Base-by-base conservation (phyloP, 2,888 invertebrate species). In the Xestia sexstrigata region DNA sequence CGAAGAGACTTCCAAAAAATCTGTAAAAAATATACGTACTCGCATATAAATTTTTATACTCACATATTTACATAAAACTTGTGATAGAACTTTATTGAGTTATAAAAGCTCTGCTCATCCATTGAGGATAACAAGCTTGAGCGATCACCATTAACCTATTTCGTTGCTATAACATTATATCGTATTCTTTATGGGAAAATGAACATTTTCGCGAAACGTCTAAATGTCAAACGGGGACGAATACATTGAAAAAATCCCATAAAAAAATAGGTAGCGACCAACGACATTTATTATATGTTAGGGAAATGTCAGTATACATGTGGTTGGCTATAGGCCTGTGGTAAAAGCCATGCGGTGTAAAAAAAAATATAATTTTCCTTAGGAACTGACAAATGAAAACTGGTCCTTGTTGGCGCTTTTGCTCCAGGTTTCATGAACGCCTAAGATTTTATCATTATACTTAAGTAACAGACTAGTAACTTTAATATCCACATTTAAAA, bases 261-360 rank as follows among this genome's bases (percentile, higher is more conserved):
- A 88, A 87, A 87, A 58, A 86, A 78, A 79, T 73, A 20, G 84
- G 81, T 75, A 72, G 68, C 79, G 73, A 83, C 84, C 74, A 79
- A 82, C 77, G 88, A 85, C 87, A 83, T 88, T 87, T 88, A 72
- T 84, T 88, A 77, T 87, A 84, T 84, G 82, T 84, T 88, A 84
- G 73, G 69, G 11, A 87, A 88, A 88, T 88, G 88, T 84, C 88
- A 88, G 47, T 76, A 62, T 62, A 68, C 58, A 70, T 70, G 55
- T 58, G 35, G 35, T n/a, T 39, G 23, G 9, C 20, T 76, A 69
- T 76, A 58, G 49, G 70, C 17, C 26, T 49, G 30, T 15, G 0
- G 20, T 30, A 70, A 80, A 74, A 66, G n/a, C 13, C 17, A 35
- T 68, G 72, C 9, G 5, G 30, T 42, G 26, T 45, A 6, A 39